Evolutionary conservation across 2,113 vertebrate genomes (phyloP).

Genomic region (Planiliza haematocheilus): DNA sequence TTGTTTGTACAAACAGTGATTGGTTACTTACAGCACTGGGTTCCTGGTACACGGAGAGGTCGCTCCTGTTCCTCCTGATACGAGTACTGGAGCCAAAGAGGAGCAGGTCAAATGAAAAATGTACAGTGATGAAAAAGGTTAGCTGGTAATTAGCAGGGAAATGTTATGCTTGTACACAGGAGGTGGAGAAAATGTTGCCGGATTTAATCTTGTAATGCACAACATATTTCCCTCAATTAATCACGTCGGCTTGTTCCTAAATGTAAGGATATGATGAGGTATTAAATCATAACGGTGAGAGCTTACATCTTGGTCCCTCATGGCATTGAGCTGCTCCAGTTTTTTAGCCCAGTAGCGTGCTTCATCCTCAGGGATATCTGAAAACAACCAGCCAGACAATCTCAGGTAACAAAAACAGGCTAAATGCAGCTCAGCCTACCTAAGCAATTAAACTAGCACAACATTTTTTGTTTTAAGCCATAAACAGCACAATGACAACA

Average conservation of each 20-base stretch:
- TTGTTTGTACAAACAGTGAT: constrained; percentile 33
- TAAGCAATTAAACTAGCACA: constrained; percentile 12
- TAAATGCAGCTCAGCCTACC: background rate
- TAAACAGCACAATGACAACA: background rate
- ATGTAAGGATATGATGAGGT: constrained; percentile 15
- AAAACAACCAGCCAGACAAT: constrained; percentile 48
- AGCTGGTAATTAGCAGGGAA: background rate
- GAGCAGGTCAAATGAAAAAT: constrained; percentile 22
- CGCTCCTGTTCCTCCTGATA: constrained; percentile 93
- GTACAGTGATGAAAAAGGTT: background rate
- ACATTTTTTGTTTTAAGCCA: constrained; percentile 1
- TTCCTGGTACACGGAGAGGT: constrained; percentile 89
- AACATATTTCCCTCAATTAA: constrained; percentile 16
- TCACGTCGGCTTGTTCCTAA: constrained; percentile 36
- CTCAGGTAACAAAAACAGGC: constrained; percentile 36
- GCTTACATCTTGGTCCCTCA: constrained; percentile 97
- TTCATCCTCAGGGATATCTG: constrained; percentile 98
- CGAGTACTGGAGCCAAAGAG: constrained; percentile 79
- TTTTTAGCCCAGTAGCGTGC: constrained; percentile 99
- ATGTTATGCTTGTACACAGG: background rate
- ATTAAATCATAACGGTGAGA: constrained; percentile 46
- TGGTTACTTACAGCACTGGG: constrained; percentile 94
- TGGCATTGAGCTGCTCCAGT: constrained; percentile 96
- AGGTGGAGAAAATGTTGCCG: background rate
- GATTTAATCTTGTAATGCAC: constrained; percentile 9